Percentiles rank a stretch among this genome's conserved stretches.
Evolutionary conservation across 2,113 vertebrate species (phyloP).

Genomic region (Cervus canadensis): DNA sequence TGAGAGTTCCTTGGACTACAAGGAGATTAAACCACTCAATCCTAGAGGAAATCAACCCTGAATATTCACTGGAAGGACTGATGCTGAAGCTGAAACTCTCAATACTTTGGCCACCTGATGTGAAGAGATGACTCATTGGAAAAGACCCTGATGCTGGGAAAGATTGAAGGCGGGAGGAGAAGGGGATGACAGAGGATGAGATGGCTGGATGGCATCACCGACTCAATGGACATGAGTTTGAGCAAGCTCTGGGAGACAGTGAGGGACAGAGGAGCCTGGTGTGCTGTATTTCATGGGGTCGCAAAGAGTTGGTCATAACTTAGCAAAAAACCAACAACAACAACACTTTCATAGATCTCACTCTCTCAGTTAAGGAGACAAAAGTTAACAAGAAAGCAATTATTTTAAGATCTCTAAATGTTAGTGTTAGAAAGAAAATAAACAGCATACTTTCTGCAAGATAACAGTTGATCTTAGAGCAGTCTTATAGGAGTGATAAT

Average conservation of each 20-base stretch:
- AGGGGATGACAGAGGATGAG: not conserved
- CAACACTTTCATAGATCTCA: not conserved
- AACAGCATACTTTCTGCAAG: not conserved
- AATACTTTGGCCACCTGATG: not conserved
- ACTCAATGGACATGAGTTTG: not conserved
- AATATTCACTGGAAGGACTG: not conserved
- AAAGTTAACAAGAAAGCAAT: not conserved
- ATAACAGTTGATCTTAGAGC: not conserved
- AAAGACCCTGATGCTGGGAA: not conserved
- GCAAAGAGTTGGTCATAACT: not conserved
- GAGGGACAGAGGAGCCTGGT: not conserved
- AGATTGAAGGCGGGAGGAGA: not conserved
- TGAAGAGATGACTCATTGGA: not conserved
- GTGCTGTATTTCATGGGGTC: not conserved
- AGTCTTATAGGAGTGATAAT: not conserved
- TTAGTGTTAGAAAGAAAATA: not conserved
- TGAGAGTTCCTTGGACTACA: not conserved
- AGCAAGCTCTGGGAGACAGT: not conserved
- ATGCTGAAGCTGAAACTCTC: not conserved
- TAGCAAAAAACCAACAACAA: not conserved
- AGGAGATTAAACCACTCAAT: not conserved
- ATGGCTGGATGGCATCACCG: not conserved
- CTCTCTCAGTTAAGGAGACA: not conserved
- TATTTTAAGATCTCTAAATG: not conserved
- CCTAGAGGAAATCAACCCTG: not conserved